Base-by-base conservation (phyloP, 2,888 invertebrate genomes). In the Habroteleia sp. region DNA sequence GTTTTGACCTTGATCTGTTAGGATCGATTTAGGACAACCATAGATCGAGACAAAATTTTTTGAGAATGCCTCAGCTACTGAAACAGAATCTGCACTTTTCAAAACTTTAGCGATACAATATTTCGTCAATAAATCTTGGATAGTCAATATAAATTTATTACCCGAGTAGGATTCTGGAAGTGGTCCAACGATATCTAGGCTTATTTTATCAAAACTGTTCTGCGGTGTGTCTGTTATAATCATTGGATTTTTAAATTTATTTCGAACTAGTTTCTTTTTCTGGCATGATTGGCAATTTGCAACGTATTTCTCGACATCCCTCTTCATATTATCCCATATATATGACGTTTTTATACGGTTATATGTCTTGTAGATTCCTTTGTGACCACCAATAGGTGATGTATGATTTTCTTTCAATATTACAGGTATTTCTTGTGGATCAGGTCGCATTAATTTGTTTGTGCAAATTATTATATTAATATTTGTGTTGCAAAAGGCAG, bases 161-260 rank as follows among this genome's bases (percentile, higher is more conserved):
- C n/a, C n/a, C n/a, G n/a, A n/a, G n/a, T n/a, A n/a, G n/a, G 29
- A 10, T 29, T 29, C 29, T 29, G 29, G 29, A 2, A 29, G 29
- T 2, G 29, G 29, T 10, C 29, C 29, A 1, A 29, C 8, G 10
- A 29, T 29, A 29, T 29, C 29, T 20, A 20, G 20, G 4, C 20
- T 20, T 4, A 20, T 4, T 4, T 20, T 20, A 2, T 20, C 20
- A 20, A 27, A 27, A n/a, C 5, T 2, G 3, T 27, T 7, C n/a
- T 27, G 3, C 3, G 31, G 31, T 2, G 31, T 31, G 10, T 31
- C 31, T 1, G 31, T 31, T 4, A 31, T 31, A 4, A 31, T 10
- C 31, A 31, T 31, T 10, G 31, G 31, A 2, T 8, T 10, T 31
- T 31, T 8, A 3, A 10, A 10, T 10, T 31, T 25, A 1, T 25